phyloP scores from a whole-genome alignment of 2,888 invertebrate genomes.

The Parasteatoda lunata region DNA sequence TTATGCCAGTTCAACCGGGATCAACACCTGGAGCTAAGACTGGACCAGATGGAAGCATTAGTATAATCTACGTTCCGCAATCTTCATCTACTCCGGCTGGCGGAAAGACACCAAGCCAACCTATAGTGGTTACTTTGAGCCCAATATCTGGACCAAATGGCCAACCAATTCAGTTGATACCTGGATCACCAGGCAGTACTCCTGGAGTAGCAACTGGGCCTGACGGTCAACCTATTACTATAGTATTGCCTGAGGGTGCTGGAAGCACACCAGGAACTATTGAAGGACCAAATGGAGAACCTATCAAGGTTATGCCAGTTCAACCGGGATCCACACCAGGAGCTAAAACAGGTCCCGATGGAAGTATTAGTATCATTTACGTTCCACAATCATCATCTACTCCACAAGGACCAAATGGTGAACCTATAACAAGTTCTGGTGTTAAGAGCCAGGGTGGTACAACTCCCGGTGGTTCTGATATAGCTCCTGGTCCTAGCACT shows the following conservation, averaged over 20 bases:
- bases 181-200: background rate
- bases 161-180: too few species aligned
- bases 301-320: background rate
- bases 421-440: too few species aligned
- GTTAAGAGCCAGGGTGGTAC: background rate
- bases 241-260: background rate
- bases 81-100: too few species aligned
- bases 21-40: too few species aligned
- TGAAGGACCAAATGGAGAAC: background rate
- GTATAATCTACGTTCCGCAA: too few species aligned
- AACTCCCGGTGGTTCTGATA: background rate
- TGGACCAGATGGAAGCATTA: too few species aligned
- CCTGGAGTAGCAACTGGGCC: background rate
- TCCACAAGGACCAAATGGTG: too few species aligned
- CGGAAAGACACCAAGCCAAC: too few species aligned
- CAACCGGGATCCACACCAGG: background rate
- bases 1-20: too few species aligned
- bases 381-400: background rate
- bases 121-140: too few species aligned
- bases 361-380: background rate
- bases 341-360: background rate
- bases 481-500: background rate
- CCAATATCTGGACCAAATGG: too few species aligned
- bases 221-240: background rate
- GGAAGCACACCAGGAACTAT: background rate